Base-by-base conservation (phyloP, 2,888 invertebrate genomes). In the Drosophila mimica region DNA sequence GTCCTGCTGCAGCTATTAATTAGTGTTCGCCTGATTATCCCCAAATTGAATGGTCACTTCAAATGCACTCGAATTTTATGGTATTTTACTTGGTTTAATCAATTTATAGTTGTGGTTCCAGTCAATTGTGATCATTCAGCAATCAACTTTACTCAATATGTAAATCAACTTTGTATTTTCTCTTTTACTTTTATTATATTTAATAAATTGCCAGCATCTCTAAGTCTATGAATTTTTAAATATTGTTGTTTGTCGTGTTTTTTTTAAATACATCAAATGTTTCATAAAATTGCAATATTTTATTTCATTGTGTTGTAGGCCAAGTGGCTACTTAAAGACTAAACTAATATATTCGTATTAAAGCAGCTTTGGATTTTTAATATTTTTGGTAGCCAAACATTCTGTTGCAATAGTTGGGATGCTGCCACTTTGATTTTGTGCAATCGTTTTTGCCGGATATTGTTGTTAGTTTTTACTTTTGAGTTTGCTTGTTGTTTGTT, bases 381-480 rank as follows among this genome's bases (percentile, higher is more conserved):
- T 34, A 64, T 63, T 79, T 76, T 70, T 86, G 74, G 79, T 48
- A 61, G 64, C 28, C 64, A 48, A 57, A 8, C 17, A 38, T 59
- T 52, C 64, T 68, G 62, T 28, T 13, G 30, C 15, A 38, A 56
- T 51, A 57, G 64, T 51, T 40, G 57, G 66, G 53, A 49, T 69
- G 73, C 60, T 69, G 75, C 57, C 75, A 79, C 71, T 81, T 77
- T 77, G 85, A 85, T 31, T 87, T 87, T 89, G 83, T 83, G 82
- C 82, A 87, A 87, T 87, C 87, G 89, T 85, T 87, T 89, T 87
- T 80, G 73, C 83, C 88, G 89, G 89, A 87, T 89, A 86, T 86
- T 86, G 87, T 88, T 86, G 88, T 85, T 84, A 82, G 84, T 85
- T 84, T 79, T 81, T 84, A 83, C 85, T 84, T 84, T 85, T 48